Conservation (phyloP, 53 echinoderm and acorn worm genomes). For the Hippasteria phrygiana region DNA sequence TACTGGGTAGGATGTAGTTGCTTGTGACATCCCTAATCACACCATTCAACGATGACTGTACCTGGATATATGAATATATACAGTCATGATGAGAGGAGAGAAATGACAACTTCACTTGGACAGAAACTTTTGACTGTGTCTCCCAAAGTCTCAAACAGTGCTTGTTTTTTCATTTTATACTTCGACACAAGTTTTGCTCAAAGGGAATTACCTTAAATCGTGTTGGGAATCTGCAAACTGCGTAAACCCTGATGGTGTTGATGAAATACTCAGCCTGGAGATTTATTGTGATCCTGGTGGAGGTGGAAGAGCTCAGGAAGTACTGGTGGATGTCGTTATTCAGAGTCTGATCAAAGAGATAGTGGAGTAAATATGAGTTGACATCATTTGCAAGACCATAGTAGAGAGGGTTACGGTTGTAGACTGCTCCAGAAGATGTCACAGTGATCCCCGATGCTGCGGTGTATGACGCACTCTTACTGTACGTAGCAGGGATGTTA, state of each 20-base stretch:
- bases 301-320: slow-evolving; percentile 41
- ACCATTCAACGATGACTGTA: slow-evolving; percentile 48
- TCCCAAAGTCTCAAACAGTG: no score
- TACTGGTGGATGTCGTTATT: slow-evolving; percentile 52
- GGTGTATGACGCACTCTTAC: slow-evolving; percentile 62
- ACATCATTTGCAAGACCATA: slow-evolving; percentile 57
- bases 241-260: slow-evolving; percentile 84
- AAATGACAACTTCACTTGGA: no score
- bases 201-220: slow-evolving; percentile 75
- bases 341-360: slow-evolving; percentile 87
- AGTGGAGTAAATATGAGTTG: slow-evolving; percentile 66
- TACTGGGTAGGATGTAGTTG: slow-evolving; percentile 74
- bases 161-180: no score
- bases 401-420: slow-evolving; percentile 19
- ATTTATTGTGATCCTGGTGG: slow-evolving; percentile 71
- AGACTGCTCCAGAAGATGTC: slow-evolving; percentile 43
- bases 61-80: slow-evolving; percentile 40
- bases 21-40: slow-evolving; percentile 57
- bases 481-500: slow-evolving; percentile 46
- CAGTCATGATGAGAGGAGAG: no score
- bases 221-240: slow-evolving; percentile 66
- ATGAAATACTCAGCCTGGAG: slow-evolving; percentile 71
- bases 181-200: neutral
- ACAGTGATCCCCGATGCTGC: slow-evolving; percentile 69
- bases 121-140: no score